Base-by-base conservation (phyloP, 1,140 invertebrate genomes). In the Cherax quadricarinatus region DNA sequence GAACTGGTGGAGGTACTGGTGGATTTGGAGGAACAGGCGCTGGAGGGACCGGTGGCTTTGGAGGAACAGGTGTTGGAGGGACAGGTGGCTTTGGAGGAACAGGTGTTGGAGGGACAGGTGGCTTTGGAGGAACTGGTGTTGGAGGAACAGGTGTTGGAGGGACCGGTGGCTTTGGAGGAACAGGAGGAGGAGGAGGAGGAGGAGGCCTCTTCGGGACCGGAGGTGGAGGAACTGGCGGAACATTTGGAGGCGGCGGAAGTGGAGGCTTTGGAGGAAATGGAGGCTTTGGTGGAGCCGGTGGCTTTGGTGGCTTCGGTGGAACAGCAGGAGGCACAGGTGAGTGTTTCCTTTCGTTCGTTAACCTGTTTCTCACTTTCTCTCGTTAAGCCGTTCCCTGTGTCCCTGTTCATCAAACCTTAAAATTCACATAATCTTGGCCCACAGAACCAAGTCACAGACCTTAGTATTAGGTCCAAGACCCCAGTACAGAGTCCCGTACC, bases 251-350 rank as follows among this genome's bases (percentile, higher is more conserved):
- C 62, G 57, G 78, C 49, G 88, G 88, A 83, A 78, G 79, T n/a
- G 84, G 84, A 73, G 24, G 79, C 6, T 10, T 7, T 16, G 78
- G 83, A 30, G 75, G 89, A 30, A n/a, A 12, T 24, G 83, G 80
- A 78, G 88, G 66, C 16, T 51, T 60, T 48, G 88, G 88, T 75
- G 88, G 88, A 60, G 78, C 62, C 24, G 86, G 70, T 49, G 86
- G 86, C 5, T 14, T 14, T 75, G 86, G 62, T 57, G 78, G 86
- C 57, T 80, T 79, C 75, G 86, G 86, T 4, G 86, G 86, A 57
- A 14, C 79, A 12, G 3, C 79, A 21, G 79, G 79, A 81, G 48
- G 12, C 3, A 9, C 48, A 81, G 79, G 79, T 81, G 41, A 81
- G 79, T 81, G 57, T 60, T 9, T 16, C 16, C 57, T 60, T 16